A percentile compares a stretch with the other conserved stretches of the same genome.
phyloP scores from a whole-genome alignment of 1,140 invertebrate species.

The Leptopilina clavipes region DNA sequence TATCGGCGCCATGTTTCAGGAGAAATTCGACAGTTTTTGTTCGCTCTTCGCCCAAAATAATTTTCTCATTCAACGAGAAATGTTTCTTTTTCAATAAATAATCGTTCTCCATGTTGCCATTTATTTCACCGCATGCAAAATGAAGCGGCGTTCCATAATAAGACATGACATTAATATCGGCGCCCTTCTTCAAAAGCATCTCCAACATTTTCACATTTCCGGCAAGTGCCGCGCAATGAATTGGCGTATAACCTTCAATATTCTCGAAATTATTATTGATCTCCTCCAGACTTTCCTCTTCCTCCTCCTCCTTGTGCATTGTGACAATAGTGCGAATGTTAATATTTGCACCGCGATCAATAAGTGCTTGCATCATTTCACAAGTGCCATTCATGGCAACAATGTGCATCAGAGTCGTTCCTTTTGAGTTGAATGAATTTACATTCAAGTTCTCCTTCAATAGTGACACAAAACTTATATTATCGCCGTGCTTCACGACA shows the following conservation, averaged over 20 bases:
- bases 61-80: not conserved
- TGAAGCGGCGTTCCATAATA: constrained; percentile 16
- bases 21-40: not conserved
- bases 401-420: not conserved
- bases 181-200: not conserved
- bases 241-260: not conserved
- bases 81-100: constrained; percentile 1
- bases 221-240: not conserved
- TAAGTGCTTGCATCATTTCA: constrained; percentile 1
- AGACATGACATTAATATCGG: not conserved
- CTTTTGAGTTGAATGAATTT: not conserved
- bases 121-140: constrained; percentile 11
- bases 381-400: constrained; percentile 15
- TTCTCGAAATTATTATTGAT: not conserved
- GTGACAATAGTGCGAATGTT: not conserved
- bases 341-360: not conserved
- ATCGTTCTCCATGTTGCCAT: constrained; percentile 3
- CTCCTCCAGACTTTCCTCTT: no score
- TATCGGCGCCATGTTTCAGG: not conserved
- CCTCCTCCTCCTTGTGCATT: not conserved
- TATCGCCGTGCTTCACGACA: constrained; percentile 5
- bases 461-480: not conserved
- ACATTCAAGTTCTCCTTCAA: not conserved
- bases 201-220: not conserved
- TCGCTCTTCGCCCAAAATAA: not conserved